phyloP scores from a whole-genome alignment of 2,888 invertebrate genomes.

The Spodoptera picta region DNA sequence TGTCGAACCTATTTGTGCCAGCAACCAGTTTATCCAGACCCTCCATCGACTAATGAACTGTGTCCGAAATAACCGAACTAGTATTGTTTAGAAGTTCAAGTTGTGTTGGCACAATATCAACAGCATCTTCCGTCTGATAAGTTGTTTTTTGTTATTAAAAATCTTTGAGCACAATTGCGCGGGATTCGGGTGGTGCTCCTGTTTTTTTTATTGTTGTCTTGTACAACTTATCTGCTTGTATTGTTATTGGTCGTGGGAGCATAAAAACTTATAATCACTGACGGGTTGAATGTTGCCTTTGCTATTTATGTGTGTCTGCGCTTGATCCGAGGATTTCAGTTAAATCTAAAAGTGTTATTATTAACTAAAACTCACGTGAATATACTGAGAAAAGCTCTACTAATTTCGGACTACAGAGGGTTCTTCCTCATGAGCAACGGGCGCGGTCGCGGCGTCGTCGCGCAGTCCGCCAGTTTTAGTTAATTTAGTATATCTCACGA shows the following conservation, averaged over 20 bases:
- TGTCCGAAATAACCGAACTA: slow-evolving; percentile 15
- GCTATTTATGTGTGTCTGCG: slow-evolving; percentile 4
- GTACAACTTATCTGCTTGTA: slow-evolving; percentile 40
- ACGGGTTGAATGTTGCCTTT: slow-evolving; percentile 14
- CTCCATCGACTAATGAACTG: slow-evolving; percentile 11
- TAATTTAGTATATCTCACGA: too few relatives aligned
- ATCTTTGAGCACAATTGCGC: slow-evolving; percentile 60
- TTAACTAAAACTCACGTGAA: too few relatives aligned
- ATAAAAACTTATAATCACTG: slow-evolving; percentile 38
- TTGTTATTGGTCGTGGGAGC: slow-evolving; percentile 47
- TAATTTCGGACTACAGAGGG: too few relatives aligned
- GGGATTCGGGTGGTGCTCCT: slow-evolving; percentile 55
- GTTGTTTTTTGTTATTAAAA: slow-evolving; percentile 77
- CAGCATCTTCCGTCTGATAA: slow-evolving; percentile 74
- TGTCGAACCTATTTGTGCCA: slow-evolving; percentile 68
- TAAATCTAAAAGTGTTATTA: too few relatives aligned
- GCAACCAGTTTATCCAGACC: slow-evolving; percentile 64
- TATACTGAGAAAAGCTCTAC: too few relatives aligned
- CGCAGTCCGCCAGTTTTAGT: too few relatives aligned
- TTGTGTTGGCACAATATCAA: slow-evolving; percentile 60
- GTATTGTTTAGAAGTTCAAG: slow-evolving; percentile 58
- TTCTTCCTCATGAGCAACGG: too few relatives aligned
- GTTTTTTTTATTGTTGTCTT: slow-evolving; percentile 41
- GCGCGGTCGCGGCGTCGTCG: too few relatives aligned
- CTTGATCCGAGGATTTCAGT: background rate